Evolutionary conservation across 1,140 invertebrate genomes (phyloP), one percentile per base, ranked within the genome.

Genomic region (Argopecten irradians): DNA sequence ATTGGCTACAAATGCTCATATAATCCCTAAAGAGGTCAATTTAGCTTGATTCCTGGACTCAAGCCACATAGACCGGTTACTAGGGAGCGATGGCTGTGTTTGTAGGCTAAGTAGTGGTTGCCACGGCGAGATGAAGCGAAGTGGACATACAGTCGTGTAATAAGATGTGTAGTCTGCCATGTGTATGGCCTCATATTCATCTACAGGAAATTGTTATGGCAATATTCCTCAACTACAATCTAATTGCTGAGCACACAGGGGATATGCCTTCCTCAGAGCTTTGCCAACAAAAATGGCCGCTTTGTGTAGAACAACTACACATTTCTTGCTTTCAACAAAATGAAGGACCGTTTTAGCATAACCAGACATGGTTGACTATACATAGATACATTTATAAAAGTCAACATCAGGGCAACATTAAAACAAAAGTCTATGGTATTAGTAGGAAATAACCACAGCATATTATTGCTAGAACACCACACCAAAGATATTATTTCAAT

Each of bases 131-230:
- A n/a, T 71, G 55, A 28, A 71, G 55, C 28, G 55, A 16, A 71
- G 55, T 71, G 55, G 55, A 71, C 55, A 71, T n/a, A 28, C 22
- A n/a, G 55, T 71, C 55, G n/a, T 71, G 55, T 71, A 71, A 71
- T 71, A 71, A 71, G 55, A 71, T 71, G 55, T 71, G 55, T 71
- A 71, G 55, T 16, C 55, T 71, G 55, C 55, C 55, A 71, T 71
- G 55, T 71, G 55, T 71, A 71, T n/a, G 22, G 55, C 55, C 55
- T 71, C 55, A 71, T 71, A 71, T 71, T 71, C 55, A 71, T 71
- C 55, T 71, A 71, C 55, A 71, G 55, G 55, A 71, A 71, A 71
- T 71, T 71, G 55, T 71, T 71, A 71, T 71, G 55, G 55, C 55
- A 71, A 71, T 71, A 71, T 71, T 71, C 55, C 55, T 71, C 55